These are phyloP conservation scores for Protosalanx chinensis DNA, from an alignment of 2,797 vertebrate species.

Conservation along the genomic window DNA sequence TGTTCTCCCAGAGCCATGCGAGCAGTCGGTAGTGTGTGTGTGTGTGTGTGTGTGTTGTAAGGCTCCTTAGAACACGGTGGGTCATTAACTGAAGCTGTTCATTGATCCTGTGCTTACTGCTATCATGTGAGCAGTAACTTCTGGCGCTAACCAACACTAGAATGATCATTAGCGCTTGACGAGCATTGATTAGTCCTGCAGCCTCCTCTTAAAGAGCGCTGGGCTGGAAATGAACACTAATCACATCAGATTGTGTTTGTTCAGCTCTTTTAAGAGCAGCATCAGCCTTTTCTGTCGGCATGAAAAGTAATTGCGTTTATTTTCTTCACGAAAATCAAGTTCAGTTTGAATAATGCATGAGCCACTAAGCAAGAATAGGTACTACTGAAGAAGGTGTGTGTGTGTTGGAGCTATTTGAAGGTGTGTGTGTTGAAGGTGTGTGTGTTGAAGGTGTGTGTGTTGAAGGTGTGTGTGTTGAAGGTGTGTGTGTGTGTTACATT, in stretches of 20 bases:
- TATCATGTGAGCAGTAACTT: conserved; percentile 11
- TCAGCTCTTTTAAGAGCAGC: too few relatives aligned
- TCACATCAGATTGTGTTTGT: too few relatives aligned
- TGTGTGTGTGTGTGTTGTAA: not conserved
- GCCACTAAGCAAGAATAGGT: not conserved
- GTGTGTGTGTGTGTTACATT: not conserved
- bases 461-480: conserved; percentile 2
- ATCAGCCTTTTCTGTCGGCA: not conserved
- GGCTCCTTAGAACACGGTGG: conserved; percentile 5
- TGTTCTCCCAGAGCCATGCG: too few relatives aligned
- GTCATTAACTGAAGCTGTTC: conserved; percentile 12
- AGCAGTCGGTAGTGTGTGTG: too few relatives aligned
- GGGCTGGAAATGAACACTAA: too few relatives aligned
- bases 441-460: not conserved
- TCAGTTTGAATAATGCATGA: not conserved
- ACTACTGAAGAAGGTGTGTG: too few relatives aligned
- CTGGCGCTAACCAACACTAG: not conserved
- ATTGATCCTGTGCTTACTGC: conserved; percentile 37
- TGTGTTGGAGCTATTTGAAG: not conserved
- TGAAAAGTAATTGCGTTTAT: not conserved
- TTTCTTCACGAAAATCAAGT: not conserved
- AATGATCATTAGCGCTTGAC: conserved; percentile 18
- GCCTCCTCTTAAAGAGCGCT: too few relatives aligned
- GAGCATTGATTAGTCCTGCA: conserved; percentile 5
- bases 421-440: not conserved